These are phyloP conservation scores for Calameuta pallipes DNA, from an alignment of 2,888 invertebrate genomes.

Conservation along the genomic window DNA sequence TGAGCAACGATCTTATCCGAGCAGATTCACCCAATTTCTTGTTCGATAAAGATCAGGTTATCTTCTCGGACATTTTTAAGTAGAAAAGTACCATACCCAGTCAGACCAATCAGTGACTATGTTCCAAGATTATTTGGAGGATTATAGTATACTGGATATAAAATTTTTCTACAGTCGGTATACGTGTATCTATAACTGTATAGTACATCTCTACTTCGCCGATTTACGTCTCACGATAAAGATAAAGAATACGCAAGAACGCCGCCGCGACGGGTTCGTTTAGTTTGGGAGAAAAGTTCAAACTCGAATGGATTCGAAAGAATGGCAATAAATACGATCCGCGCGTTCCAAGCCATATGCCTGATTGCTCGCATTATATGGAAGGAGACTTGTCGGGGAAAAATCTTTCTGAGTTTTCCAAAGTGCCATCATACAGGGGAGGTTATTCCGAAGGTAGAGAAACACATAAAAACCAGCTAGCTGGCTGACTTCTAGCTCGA, in stretches of 20 bases:
- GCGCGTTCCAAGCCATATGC: not conserved
- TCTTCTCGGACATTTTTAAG: not conserved
- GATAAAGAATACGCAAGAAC: not conserved
- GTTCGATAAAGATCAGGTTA: not conserved
- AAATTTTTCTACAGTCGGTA: not conserved
- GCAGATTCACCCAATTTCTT: not conserved
- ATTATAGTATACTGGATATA: not conserved
- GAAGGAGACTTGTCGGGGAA: not conserved
- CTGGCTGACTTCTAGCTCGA: not conserved
- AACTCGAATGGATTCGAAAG: not conserved
- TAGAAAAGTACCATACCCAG: not conserved
- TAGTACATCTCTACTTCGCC: not conserved
- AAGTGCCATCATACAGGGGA: not conserved
- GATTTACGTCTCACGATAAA: not conserved
- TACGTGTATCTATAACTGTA: not conserved
- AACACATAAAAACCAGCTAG: not conserved
- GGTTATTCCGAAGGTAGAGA: not conserved
- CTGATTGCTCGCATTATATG: not conserved
- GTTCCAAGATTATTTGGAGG: not conserved
- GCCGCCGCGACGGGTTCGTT: not conserved
- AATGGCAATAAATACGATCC: not conserved
- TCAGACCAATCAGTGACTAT: not conserved
- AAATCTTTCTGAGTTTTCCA: not conserved
- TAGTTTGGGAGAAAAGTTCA: not conserved
- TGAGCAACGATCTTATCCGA: not conserved